Evolutionary conservation across 2,888 invertebrate species (phyloP), one percentile per base, ranked within the genome.

Genomic region (Synergus laeviventris): DNA sequence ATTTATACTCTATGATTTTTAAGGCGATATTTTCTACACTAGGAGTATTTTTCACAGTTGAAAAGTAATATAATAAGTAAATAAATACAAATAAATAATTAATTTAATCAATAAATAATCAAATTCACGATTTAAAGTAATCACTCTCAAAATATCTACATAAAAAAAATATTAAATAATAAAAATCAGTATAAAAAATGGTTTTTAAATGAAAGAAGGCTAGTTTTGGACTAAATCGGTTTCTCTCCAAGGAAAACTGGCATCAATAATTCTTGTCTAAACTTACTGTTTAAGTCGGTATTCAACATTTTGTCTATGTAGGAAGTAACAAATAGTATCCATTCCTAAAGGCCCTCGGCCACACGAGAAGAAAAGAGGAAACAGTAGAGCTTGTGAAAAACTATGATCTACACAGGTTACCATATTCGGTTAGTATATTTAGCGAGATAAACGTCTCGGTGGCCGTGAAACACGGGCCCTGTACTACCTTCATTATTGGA

Each of bases 241-340:
- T 38, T 54, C 14, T 70, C 21, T 75, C 24, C 31, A 12, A 70
- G 45, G n/a, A 7, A 45, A 45, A 45, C 14, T 60, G 24, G 1
- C 16, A 36, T 24, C 9, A 31, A 24, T 8, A 31, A 24, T 8
- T 60, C 5, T 59, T 59, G 9, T 8, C 24, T 24, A 36, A 62
- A 89, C 89, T 89, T 83, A 89, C 89, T 77, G 79, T 84, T 88
- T 81, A 82, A 84, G 81, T 86, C 82, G 84, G 84, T 82, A 76
- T 84, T 82, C 83, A 84, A 79, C 87, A 86, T 88, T 79, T 84
- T 87, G 82, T 80, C 73, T 84, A 81, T 84, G 80, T 78, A 73
- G 78, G 77, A 78, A 81, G 78, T 16, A 60, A 77, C 81, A 86
- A 79, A 38, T 82, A 84, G 82, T 84, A 87, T 88, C 88, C 89